phyloP scores from a whole-genome alignment of 2,113 vertebrate genomes.

The Corynorhinus townsendii region DNA sequence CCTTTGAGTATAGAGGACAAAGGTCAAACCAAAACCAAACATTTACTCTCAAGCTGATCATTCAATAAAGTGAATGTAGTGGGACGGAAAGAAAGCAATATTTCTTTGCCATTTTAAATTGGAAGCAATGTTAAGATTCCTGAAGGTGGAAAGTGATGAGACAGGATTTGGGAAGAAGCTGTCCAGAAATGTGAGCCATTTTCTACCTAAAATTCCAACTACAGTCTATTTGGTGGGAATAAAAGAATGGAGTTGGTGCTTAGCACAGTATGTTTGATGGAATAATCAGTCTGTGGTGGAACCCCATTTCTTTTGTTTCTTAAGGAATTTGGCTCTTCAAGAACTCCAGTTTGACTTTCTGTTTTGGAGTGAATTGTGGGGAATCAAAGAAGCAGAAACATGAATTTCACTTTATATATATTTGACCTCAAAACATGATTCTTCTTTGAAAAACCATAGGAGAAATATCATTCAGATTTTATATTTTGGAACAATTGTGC shows the following conservation, averaged over 20 bases:
- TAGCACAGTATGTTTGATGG: not conserved
- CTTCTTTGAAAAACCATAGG: not conserved
- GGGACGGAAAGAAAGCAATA: not conserved
- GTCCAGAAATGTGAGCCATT: not conserved
- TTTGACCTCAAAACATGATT: not conserved
- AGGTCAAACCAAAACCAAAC: not conserved
- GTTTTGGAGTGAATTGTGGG: not conserved
- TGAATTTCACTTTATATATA: not conserved
- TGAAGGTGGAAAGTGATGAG: not conserved
- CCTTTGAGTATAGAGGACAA: not conserved
- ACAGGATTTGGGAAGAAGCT: not conserved
- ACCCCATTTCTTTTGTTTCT: not conserved
- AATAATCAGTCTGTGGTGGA: not conserved
- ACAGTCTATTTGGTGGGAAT: not conserved
- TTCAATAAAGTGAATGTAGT: not conserved
- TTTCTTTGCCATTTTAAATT: not conserved
- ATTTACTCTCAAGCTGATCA: not conserved
- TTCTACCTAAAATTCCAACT: not conserved
- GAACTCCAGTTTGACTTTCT: not conserved
- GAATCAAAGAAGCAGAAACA: not conserved
- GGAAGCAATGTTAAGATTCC: not conserved
- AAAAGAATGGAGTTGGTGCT: not conserved
- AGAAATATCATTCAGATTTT: not conserved
- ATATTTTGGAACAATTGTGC: not conserved
- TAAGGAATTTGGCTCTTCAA: not conserved